Base-by-base conservation (phyloP, 2,888 invertebrate species). In the Adineta ricciae region DNA sequence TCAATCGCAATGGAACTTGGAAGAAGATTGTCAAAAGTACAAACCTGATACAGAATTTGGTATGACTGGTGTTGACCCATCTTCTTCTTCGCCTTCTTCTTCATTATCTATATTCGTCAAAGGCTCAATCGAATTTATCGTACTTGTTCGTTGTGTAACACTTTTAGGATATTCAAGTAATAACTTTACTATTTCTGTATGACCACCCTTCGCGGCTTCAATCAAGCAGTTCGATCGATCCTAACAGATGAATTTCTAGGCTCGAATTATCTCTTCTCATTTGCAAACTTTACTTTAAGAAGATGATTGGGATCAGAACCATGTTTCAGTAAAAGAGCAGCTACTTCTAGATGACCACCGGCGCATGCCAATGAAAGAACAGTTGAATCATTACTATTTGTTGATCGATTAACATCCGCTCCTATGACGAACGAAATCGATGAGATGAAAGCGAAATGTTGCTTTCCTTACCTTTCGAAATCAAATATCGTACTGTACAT, bases 191-290 rank as follows among this genome's bases (percentile, higher is more conserved):
- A 99, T 96, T 87, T 94, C 94, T 38, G 96, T 96, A 91, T 98
- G 97, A 0, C 98, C 98, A 84, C 97, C 97, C 91, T 97, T 97
- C 83, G 98, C 95, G 84, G 97, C 98, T 91, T 99, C 98, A 88
- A 99, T 97, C 88, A 99, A 93, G 94, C 97, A 98, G 84, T 97
- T 97, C 86, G 96, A 96, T 91, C 97, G 97, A 92, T 99, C 98
- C 93, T 93, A n/a, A n/a, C 14, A 49, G 49, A 50, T 16, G 50
- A 88, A 24, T 90, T 88, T 84, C 84, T n/a, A 87, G 84, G 83
- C 8, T 32, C 27, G 16, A 27, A 16, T 27, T 14, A 3, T 27
- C 2, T 2, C 32, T 2, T 72, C 0, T 84, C 56, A 27, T 41
- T 52, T 16, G 82, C 11, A 84, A 21, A 2, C 84, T 86, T 83